Base-by-base conservation (phyloP, 1,140 invertebrate species). In the Drosophila ercepeae region DNA sequence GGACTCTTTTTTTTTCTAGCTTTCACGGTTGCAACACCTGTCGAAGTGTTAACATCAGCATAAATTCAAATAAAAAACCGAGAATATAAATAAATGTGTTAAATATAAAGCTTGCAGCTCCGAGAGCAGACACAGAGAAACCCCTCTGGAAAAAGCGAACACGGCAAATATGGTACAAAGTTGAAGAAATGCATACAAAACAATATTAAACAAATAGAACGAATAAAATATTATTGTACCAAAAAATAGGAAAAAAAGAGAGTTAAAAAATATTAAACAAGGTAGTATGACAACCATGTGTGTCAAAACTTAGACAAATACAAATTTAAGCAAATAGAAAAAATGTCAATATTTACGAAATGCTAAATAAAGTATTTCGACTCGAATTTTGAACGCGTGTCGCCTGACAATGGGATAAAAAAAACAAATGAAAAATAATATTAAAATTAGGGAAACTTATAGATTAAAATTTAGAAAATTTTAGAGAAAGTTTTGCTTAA, bases 1-100 rank as follows among this genome's bases (percentile, higher is more conserved):
- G 7, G 6, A 2, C 21, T 21, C 4, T 21, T 8, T 29, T 65
- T 59, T 44, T 64, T 44, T 25, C 45, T 49, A 46, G 25, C 23
- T 70, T 55, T 64, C 67, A 72, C 39, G 60, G 74, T 78, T 67
- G 75, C 75, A 78, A 78, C 75, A 78, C 75, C 68, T 78, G 75
- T 49, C 60, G 46, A 72, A 67, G 25, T 60, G 75, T 78, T 46
- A 39, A 16, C 59, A 78, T 78, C 75, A 68, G 75, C 75, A 78
- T 73, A 45, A 72, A 77, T 58, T 25, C 32, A 52, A 60, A 54
- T 44, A 29, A 57, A 36, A 57, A 64, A 49, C 44, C n/a, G 23
- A 39, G 5, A 63, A 52, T 32, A 32, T 32, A 67, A 42, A 42
- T 34, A 67, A 44, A 67, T 67, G 13, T 45, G 34, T 65, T 52